Evolutionary conservation across 2,113 vertebrate species (phyloP).

Genomic region (Strix aluco): DNA sequence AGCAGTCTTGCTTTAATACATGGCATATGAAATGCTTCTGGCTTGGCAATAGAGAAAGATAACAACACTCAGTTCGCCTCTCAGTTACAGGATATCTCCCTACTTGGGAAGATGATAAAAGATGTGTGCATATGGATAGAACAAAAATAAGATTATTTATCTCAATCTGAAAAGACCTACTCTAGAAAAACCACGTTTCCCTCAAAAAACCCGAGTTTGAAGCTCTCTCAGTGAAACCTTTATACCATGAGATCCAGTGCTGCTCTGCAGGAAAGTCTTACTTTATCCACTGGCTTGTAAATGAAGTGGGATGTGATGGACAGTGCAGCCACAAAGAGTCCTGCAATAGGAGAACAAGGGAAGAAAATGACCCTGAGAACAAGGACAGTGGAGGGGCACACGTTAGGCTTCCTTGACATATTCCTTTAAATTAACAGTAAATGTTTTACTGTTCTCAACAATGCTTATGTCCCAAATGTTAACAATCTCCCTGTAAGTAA

Average conservation of each 20-base stretch:
- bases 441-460: background rate
- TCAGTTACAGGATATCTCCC: background rate
- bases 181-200: background rate
- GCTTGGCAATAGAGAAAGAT: background rate
- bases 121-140: background rate
- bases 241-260: background rate
- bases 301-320: background rate
- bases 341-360: background rate
- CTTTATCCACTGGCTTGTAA: background rate
- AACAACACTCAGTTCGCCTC: background rate
- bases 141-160: slow-evolving; percentile 6
- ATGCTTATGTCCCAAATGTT: background rate
- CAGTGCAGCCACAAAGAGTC: background rate
- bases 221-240: background rate
- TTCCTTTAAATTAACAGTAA: background rate
- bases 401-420: background rate
- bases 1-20: background rate
- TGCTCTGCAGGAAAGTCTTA: background rate
- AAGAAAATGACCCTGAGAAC: background rate
- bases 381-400: background rate
- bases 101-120: background rate
- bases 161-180: background rate
- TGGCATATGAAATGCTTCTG: background rate
- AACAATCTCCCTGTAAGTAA: background rate
- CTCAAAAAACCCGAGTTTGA: background rate